Evolutionary conservation across 2,113 vertebrate species (phyloP).

Genomic region (Periophthalmodon schlosseri): DNA sequence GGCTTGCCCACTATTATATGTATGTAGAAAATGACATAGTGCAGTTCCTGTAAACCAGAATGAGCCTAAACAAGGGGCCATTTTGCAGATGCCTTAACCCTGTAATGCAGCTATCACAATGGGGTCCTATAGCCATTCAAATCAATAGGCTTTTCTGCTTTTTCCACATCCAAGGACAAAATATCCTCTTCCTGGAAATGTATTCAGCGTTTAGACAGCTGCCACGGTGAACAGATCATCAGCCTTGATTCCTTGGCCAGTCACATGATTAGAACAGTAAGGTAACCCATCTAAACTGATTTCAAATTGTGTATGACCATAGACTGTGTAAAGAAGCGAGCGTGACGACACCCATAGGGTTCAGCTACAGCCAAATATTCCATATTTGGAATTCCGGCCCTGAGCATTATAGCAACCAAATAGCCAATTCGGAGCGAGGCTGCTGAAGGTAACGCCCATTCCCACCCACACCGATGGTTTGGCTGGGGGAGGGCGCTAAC

Average conservation of each 20-base stretch:
- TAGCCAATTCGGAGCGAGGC: too few species aligned
- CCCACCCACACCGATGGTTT: too few species aligned
- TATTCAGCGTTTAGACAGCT: not conserved
- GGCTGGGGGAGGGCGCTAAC: too few species aligned
- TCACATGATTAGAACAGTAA: not conserved
- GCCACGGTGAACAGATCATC: not conserved
- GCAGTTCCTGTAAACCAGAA: not conserved
- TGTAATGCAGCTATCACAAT: not conserved
- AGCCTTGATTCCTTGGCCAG: not conserved
- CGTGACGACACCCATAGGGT: too few species aligned
- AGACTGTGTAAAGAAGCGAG: too few species aligned
- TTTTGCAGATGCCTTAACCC: not conserved
- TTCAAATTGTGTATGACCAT: not conserved
- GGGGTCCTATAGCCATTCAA: not conserved
- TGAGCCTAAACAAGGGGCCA: not conserved
- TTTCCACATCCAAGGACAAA: not conserved
- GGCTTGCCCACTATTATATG: not conserved
- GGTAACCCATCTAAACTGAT: not conserved
- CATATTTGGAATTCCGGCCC: too few species aligned
- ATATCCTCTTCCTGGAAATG: not conserved
- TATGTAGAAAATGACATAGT: not conserved
- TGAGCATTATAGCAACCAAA: too few species aligned
- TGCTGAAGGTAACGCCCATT: too few species aligned
- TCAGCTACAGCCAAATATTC: too few species aligned
- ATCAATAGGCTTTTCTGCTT: not conserved